These are phyloP conservation scores for Chrysomallon squamiferum DNA, from an alignment of 1,140 invertebrate species.

Conservation along the genomic window DNA sequence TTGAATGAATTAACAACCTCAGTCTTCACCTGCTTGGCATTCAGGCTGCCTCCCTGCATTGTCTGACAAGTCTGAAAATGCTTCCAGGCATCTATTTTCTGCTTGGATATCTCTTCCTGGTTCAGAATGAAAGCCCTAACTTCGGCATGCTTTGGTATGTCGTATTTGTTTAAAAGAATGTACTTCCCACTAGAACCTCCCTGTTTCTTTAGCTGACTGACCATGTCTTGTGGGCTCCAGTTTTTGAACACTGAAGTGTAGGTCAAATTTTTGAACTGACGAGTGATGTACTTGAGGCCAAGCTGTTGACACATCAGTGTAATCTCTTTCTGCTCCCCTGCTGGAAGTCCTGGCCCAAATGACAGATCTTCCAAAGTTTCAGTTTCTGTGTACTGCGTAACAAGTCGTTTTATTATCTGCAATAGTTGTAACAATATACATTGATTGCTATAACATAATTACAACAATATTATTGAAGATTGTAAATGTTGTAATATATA, in stretches of 20 bases:
- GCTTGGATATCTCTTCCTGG: no score
- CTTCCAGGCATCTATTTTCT: no score
- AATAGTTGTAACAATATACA: no score
- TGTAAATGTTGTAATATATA: no score
- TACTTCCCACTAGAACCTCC: constrained; percentile 30
- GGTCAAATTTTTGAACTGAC: constrained; percentile 27
- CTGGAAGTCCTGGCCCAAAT: constrained; percentile 6
- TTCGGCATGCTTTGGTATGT: constrained; percentile 24
- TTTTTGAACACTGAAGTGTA: constrained; percentile 33
- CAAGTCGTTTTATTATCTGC: no score
- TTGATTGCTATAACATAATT: no score
- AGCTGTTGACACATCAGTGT: not conserved
- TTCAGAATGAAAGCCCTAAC: not conserved
- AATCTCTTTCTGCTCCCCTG: not conserved
- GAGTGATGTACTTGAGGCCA: constrained; percentile 2
- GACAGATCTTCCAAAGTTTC: constrained; percentile 4
- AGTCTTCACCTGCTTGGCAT: no score
- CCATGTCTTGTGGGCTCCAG: constrained; percentile 28
- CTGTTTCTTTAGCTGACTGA: constrained; percentile 8
- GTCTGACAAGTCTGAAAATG: no score
- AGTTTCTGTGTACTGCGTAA: not conserved
- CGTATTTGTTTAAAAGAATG: constrained; percentile 13
- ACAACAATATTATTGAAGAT: no score
- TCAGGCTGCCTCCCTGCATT: no score
- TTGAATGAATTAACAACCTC: not conserved